Base-by-base conservation (phyloP, 2,113 vertebrate species). In the Pogona vitticeps region DNA sequence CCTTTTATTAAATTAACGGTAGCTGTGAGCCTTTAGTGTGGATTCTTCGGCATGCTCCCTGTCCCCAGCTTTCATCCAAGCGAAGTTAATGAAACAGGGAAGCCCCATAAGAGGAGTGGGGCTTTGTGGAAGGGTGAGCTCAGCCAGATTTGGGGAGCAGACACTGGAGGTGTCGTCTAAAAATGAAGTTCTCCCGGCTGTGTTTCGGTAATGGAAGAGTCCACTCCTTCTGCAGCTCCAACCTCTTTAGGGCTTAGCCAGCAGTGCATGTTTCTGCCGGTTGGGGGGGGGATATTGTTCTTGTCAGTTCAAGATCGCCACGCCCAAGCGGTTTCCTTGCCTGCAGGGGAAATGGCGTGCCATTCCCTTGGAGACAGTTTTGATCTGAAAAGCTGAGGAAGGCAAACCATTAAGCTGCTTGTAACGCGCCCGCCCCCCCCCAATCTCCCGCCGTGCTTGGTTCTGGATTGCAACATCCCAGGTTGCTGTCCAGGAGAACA, bases 1-100 rank as follows among this genome's bases (percentile, higher is more conserved):
- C 2, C 23, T 63, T 65, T 4, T 38, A 13, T 81, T 79, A 12
- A 87, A 88, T 87, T 85, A 52, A 80, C 40, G 88, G 91, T 86
- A 67, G 77, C 3, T 13, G 70, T 20, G 14, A 13, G 70, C 0
- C 12, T 61, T 87, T 38, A 70, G 72, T 84, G 90, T 28, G 79
- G 0, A 0, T 88, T 31, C 71, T 28, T 23, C 76, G 1, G 23
- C 40, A 8, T 52, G 84, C 65, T 73, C 58, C 1, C 1, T 36
- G 58, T n/a, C 59, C 42, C 31, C 33, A 58, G n/a, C 20, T 59
- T 58, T 68, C 26, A 3, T 72, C 75, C 33, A 36, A 0, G 26
- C 14, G 67, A 33, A 59, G 73, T 17, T 88, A 77, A n/a, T 71
- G 85, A 79, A 88, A 89, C 46, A 10, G 18, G 68, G 21, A 6